These are phyloP conservation scores for Argyresthia goedartella DNA, from an alignment of 2,888 invertebrate genomes.

Conservation along the genomic window DNA sequence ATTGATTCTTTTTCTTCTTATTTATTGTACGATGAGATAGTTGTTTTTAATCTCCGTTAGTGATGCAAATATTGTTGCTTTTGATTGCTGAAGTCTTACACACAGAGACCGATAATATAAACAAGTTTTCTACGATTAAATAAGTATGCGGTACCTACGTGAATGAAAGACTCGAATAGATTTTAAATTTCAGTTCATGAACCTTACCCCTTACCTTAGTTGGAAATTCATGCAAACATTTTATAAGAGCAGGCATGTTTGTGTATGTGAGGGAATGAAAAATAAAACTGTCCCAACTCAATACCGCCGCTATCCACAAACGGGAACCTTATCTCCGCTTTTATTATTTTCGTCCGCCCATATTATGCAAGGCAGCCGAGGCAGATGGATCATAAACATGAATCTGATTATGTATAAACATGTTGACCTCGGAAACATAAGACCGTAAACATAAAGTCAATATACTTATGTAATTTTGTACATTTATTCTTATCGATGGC, in stretches of 20 bases:
- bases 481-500: background rate
- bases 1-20: slow-evolving; percentile 14
- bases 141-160: background rate
- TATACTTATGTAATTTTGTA: background rate
- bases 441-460: background rate
- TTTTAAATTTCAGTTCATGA: background rate
- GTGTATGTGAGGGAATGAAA: slow-evolving; percentile 41
- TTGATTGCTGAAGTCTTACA: background rate
- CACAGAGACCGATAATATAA: background rate
- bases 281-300: slow-evolving; percentile 52
- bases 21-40: slow-evolving; percentile 40
- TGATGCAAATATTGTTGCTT: slow-evolving; percentile 12
- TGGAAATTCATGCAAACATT: background rate
- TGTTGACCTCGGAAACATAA: slow-evolving; percentile 41
- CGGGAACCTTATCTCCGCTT: slow-evolving; percentile 54
- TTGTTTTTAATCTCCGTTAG: slow-evolving; percentile 46
- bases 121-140: background rate
- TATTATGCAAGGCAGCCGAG: slow-evolving; percentile 55
- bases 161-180: background rate
- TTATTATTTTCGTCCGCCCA: slow-evolving; percentile 63
- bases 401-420: slow-evolving; percentile 54
- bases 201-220: background rate
- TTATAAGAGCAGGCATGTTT: slow-evolving; percentile 19
- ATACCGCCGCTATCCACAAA: slow-evolving; percentile 49
- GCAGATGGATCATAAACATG: slow-evolving; percentile 63